Evolutionary conservation across 2,797 vertebrate species (phyloP).

Genomic region (Epinephelus malabaricus): DNA sequence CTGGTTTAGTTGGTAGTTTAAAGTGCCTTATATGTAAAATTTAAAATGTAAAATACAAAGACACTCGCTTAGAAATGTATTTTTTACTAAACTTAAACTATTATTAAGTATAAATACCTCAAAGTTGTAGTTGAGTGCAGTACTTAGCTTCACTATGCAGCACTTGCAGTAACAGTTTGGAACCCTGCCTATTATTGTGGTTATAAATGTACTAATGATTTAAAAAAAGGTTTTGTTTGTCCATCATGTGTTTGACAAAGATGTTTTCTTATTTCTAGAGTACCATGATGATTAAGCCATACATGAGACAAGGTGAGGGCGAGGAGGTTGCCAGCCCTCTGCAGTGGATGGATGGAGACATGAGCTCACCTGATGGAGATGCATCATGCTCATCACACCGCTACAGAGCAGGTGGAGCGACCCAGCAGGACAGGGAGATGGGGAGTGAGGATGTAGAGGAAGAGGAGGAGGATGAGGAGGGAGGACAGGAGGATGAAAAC

Average conservation of each 20-base stretch:
- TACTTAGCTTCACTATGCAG: neutral
- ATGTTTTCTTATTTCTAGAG: slow-evolving; percentile 68
- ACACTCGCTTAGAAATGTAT: too few species aligned
- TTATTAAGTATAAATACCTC: neutral
- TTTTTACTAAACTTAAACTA: too few species aligned
- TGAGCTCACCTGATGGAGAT: slow-evolving; percentile 89
- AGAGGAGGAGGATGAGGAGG: slow-evolving; percentile 89
- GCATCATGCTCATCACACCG: slow-evolving; percentile 61
- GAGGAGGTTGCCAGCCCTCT: slow-evolving; percentile 87
- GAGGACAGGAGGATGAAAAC: slow-evolving; percentile 87
- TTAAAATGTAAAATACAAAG: too few species aligned
- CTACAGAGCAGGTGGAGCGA: slow-evolving; percentile 74
- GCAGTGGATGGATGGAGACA: slow-evolving; percentile 89
- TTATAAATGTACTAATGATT: neutral
- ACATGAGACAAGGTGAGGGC: slow-evolving; percentile 84
- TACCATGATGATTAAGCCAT: slow-evolving; percentile 89
- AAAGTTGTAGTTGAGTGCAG: neutral
- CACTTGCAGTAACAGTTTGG: neutral
- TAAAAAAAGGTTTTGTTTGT: neutral
- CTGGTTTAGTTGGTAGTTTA: too few species aligned
- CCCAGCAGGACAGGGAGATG: slow-evolving; percentile 70
- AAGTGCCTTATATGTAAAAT: too few species aligned
- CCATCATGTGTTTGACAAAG: slow-evolving; percentile 14
- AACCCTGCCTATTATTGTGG: neutral
- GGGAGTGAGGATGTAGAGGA: slow-evolving; percentile 85